Evolutionary conservation across 2,888 invertebrate genomes (phyloP), one percentile per base, ranked within the genome.

Genomic region (Catocala sponsa): DNA sequence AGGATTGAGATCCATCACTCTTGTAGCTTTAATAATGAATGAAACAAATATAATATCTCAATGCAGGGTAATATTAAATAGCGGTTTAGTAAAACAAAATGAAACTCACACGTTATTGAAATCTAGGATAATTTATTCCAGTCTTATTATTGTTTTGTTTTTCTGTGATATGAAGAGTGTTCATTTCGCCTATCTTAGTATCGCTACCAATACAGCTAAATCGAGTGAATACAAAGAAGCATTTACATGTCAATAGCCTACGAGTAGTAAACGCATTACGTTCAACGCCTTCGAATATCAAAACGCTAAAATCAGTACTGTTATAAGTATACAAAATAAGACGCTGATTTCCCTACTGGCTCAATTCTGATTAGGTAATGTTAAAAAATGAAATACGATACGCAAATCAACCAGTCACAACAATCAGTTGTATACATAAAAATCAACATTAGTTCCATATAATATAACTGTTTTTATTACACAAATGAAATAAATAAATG

Each of bases 131-230:
- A 9, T 9, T 7, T 38, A 1, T 7, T 7, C 35, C 9, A 38
- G 6, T 1, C 35, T 6, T 38, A 7, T 38, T 6, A 5, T 9
- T 7, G 35, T 50, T 70, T 48, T 59, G 43, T 55, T 48, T 47
- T 32, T 10, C 35, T 56, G 32, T 49, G 52, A 63, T 44, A 50
- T 32, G 12, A 47, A 44, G 57, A 15, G 15, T 15, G 13, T 13
- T 15, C 41, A 56, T 56, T 60, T 33, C 48, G 13, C 38, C 42
- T 4, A 62, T 64, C 61, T 44, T 4, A 35, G 6, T 57, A n/a
- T 44, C 12, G 13, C 70, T 66, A 72, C 42, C 59, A 68, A 61
- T 66, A 66, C 5, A 25, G 47, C 12, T 55, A 57, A 74, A 74
- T 63, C 58, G 59, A 55, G 44, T 13, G 55, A 54, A 41, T 25